A percentile compares a stretch with the other conserved stretches of the same genome.
phyloP scores from a whole-genome alignment of 2,888 invertebrate species.

The Drosophila anomalata region DNA sequence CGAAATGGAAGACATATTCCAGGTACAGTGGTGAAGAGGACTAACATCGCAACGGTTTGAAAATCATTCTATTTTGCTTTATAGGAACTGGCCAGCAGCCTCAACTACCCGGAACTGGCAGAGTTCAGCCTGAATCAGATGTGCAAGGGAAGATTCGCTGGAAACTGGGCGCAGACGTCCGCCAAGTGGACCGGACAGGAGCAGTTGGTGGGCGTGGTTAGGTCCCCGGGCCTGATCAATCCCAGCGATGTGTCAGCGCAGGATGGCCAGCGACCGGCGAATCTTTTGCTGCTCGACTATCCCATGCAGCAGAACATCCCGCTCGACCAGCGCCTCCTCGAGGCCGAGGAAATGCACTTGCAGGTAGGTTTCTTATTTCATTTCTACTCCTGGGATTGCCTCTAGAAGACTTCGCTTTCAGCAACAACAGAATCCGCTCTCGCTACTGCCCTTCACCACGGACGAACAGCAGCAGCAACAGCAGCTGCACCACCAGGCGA shows the following conservation, averaged over 20 bases:
- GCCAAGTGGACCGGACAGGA: conserved; percentile 81
- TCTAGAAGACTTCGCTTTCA: not conserved
- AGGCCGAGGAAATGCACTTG: conserved; percentile 83
- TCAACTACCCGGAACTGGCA: conserved; percentile 83
- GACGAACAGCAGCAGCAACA: conserved; percentile 75
- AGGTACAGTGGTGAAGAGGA: conserved; percentile 68
- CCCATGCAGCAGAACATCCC: conserved; percentile 84
- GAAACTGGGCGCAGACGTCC: conserved; percentile 79
- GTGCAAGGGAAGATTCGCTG: conserved; percentile 83
- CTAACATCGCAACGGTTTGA: not conserved
- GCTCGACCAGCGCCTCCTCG: conserved; percentile 83
- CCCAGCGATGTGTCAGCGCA: conserved; percentile 72
- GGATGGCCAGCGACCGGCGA: conserved; percentile 80
- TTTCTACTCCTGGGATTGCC: not conserved
- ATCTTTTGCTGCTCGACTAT: conserved; percentile 82
- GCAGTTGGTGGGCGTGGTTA: conserved; percentile 78
- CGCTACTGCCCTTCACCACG: conserved; percentile 81
- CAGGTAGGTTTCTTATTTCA: conserved; percentile 71
- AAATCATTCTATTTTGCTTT: conserved; percentile 1
- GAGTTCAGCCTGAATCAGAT: conserved; percentile 84
- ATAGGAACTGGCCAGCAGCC: conserved; percentile 83
- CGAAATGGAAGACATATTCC: conserved; percentile 84
- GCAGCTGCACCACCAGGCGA: conserved; percentile 63
- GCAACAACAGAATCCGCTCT: conserved; percentile 82
- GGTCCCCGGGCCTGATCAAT: conserved; percentile 75